phyloP scores from a whole-genome alignment of 2,113 vertebrate genomes.

The Scalopus aquaticus region DNA sequence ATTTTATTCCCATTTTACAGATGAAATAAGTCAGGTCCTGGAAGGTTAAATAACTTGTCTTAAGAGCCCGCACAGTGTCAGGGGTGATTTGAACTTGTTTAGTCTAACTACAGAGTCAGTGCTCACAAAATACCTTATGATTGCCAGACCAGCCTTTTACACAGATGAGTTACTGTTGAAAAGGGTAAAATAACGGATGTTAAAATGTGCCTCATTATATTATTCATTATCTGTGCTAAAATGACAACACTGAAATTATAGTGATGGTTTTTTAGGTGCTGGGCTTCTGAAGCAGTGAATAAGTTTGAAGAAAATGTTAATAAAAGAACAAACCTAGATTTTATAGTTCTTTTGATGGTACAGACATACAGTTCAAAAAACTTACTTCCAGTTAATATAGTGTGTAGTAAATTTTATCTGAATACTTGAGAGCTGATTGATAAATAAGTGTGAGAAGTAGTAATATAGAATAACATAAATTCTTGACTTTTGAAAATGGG shows the following conservation, averaged over 20 bases:
- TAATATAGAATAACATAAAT: background rate
- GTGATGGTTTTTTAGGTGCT: background rate
- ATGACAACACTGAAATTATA: background rate
- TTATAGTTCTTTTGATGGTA: conserved; percentile 12
- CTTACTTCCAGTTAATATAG: background rate
- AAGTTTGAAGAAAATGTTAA: conserved; percentile 27
- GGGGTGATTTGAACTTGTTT: conserved; percentile 26
- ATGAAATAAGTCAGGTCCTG: background rate
- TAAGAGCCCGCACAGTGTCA: background rate
- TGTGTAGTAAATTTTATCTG: conserved; percentile 21
- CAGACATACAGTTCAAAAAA: conserved; percentile 28
- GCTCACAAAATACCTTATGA: background rate
- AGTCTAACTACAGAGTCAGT: background rate
- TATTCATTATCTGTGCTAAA: background rate
- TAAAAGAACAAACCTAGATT: conserved; percentile 32
- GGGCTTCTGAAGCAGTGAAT: conserved; percentile 39
- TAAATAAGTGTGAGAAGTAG: background rate
- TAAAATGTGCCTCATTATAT: background rate
- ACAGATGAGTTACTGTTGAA: conserved; percentile 12
- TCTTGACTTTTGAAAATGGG: background rate
- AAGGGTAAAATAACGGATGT: conserved; percentile 19
- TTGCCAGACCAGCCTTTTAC: background rate
- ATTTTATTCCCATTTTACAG: background rate
- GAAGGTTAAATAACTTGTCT: conserved; percentile 11
- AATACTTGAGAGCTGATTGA: background rate